Conservation (phyloP, 2,888 invertebrate genomes). For the Metallyticus violacea region DNA sequence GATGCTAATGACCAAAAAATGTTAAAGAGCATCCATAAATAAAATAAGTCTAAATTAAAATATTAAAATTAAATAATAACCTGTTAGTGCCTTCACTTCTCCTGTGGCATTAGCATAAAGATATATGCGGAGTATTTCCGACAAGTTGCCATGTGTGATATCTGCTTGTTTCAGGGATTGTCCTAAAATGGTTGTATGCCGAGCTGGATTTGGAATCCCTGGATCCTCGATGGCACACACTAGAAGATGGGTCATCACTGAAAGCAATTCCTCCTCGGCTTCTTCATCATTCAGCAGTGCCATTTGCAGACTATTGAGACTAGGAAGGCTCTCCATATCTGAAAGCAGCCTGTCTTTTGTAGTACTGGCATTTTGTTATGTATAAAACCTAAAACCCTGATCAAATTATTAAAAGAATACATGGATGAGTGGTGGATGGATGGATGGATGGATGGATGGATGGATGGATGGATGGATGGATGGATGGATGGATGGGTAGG, state of each 20-base stretch:
- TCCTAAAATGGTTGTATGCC: constrained; percentile 85
- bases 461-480: no score
- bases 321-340: constrained; percentile 83
- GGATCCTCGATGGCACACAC: constrained; percentile 93
- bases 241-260: constrained; percentile 84
- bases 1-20: no score
- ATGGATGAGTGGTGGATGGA: not conserved
- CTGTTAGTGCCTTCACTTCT: constrained; percentile 76
- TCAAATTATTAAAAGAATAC: not conserved
- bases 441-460: no score
- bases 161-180: constrained; percentile 87
- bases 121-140: constrained; percentile 89
- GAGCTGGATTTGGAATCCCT: constrained; percentile 83
- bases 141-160: constrained; percentile 85
- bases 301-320: constrained; percentile 80
- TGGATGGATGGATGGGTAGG: no score
- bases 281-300: constrained; percentile 79
- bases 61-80: no score
- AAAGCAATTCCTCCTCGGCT: constrained; percentile 79
- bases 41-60: no score
- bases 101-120: constrained; percentile 86
- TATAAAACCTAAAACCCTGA: not conserved
- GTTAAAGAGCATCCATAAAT: no score
- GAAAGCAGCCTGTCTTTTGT: no score
- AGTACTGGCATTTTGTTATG: no score